Evolutionary conservation across 2,113 vertebrate species (phyloP), one percentile per base, ranked within the genome.

Genomic region (Athene noctua): DNA sequence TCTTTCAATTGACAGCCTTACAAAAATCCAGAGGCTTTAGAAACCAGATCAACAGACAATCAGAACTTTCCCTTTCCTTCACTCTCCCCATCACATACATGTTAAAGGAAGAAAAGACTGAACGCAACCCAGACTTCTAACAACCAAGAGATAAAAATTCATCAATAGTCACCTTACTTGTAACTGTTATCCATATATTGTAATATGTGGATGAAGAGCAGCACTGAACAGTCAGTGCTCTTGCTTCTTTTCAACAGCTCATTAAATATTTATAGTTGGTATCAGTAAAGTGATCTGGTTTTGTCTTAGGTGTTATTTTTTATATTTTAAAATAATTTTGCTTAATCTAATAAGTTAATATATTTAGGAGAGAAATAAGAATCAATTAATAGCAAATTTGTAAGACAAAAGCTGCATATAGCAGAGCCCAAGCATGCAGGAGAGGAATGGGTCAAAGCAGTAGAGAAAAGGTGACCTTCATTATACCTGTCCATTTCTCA

Each of bases 401-500:
- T 94, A 80, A 91, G 66, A 85, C 46, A 78, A 86, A 84, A 93
- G 58, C 30, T 86, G 42, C 49, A 36, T 52, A 18, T 29, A 72
- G 72, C 13, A 51, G 77, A 96, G 61, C 61, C 27, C 22, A 72
- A 54, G 36, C 21, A 72, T 11, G 34, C 15, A 49, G 32, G 23
- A 86, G 34, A 93, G 42, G 51, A 93, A 29, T 4, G 20, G 54
- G 40, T n/a, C 34, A 92, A 72, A 67, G 57, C 30, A 79, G 32
- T 52, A 46, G 54, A 79, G 62, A 44, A 68, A 70, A 62, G 46
- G 38, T 34, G 49, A 36, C 54, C 19, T 89, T 80, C 38, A 5
- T 85, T 79, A 51, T 98, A 99, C 99, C 97, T 98, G 97, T 70
- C 98, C 99, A 30, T 98, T 97, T 94, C 98, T 98, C 84, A 99